Evolutionary conservation across 2,797 vertebrate genomes (phyloP), one percentile per base, ranked within the genome.

Genomic region (Lacerta viridis): DNA sequence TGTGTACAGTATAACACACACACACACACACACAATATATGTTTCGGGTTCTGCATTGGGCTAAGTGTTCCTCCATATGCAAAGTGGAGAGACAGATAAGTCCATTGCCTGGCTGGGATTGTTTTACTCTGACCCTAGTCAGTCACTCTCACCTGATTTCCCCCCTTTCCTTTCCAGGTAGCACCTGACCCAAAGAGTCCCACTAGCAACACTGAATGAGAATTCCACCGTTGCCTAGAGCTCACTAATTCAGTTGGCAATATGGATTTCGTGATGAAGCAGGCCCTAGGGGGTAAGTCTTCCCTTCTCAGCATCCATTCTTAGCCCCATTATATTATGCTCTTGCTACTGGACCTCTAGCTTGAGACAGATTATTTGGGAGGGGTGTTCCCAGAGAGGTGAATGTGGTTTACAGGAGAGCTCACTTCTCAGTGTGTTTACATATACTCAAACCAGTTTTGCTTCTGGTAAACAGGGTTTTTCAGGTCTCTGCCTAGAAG

Each of bases 201-300:
- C 2, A 87, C 83, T 68, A 72, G 90, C 72, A 17, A 90, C 69
- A 13, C 97, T 98, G 97, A 96, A 97, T 98, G 98, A 94, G 89
- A 88, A 95, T 95, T 94, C 94, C 77, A 95, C 94, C 86, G 87
- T 78, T 93, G 93, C 94, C 96, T 94, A 96, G 93, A 94, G 94
- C 86, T 2, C 96, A 86, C 93, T 0, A 90, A 93, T 76, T 83
- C 72, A 93, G 93, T 33, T 95, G 85, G 92, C 96, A 96, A 41
- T 96, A 99, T 99, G 99, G 98, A 99, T 97, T 99, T 99, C 90
- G 98, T 99, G 91, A 99, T 99, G 99, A 99, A 99, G 96, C 99
- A 99, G 97, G 99, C 99, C 72, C 96, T 99, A 90, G 99, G 99
- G 83, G 99, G 99, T 99, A 93, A 98, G 98, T 95, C 74, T 86